phyloP scores from a whole-genome alignment of 2,888 invertebrate species.

The Pegoplata infirma region DNA sequence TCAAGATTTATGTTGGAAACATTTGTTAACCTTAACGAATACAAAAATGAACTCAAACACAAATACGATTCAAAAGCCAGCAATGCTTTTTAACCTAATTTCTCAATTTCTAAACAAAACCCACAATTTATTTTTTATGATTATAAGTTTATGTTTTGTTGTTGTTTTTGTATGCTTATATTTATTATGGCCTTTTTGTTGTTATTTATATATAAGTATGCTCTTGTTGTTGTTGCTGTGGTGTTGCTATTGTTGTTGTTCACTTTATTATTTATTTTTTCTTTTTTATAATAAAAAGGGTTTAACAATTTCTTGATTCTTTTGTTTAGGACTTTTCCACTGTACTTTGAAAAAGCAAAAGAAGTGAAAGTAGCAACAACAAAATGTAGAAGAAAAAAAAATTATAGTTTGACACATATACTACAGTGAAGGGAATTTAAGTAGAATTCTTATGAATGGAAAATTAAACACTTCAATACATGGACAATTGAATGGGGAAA shows the following conservation, averaged over 20 bases:
- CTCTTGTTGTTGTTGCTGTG: not conserved
- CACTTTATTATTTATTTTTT: constrained; percentile 20
- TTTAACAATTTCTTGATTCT: constrained; percentile 24
- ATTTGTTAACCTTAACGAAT: constrained; percentile 40
- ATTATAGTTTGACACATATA: constrained; percentile 8
- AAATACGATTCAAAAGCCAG: not conserved
- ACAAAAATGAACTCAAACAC: not conserved
- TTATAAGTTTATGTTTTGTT: constrained; percentile 18
- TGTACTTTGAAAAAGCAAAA: no score
- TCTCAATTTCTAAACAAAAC: constrained; percentile 51
- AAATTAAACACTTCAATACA: no score
- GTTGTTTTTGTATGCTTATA: constrained; percentile 9
- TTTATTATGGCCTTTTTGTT: constrained; percentile 7
- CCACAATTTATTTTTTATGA: constrained; percentile 41
- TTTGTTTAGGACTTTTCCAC: constrained; percentile 12
- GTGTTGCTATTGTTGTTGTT: constrained; percentile 20
- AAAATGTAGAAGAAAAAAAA: not conserved
- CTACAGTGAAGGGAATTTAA: not conserved
- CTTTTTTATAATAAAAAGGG: constrained; percentile 20
- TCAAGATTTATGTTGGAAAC: constrained; percentile 37
- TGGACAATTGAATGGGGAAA: no score
- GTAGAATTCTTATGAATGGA: no score
- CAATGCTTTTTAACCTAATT: constrained; percentile 48
- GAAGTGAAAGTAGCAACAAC: not conserved
- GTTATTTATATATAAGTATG: not conserved